Percentiles rank a stretch among this genome's conserved stretches.
phyloP scores from a whole-genome alignment of 2,888 invertebrate genomes.

The Crocallis elinguaria region DNA sequence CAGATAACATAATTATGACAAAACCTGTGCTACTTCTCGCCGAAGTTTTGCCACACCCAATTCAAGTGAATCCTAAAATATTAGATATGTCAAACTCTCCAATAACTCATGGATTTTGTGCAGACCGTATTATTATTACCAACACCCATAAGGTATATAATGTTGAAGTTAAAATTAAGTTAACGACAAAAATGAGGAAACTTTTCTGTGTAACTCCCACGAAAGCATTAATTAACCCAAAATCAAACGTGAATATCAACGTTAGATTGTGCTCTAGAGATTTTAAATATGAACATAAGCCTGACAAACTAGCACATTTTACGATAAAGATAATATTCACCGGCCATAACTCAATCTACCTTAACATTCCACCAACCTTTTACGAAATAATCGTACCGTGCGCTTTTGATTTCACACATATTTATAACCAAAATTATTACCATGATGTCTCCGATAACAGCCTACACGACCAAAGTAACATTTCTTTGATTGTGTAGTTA shows the following conservation, averaged over 20 bases:
- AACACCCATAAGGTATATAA: conserved; percentile 60
- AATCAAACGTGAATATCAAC: conserved; percentile 46
- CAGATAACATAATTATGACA: conserved; percentile 45
- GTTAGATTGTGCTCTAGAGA: conserved; percentile 58
- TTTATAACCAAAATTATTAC: conserved; percentile 55
- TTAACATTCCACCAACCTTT: conserved; percentile 62
- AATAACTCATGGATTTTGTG: conserved; percentile 58
- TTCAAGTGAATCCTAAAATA: conserved; percentile 59
- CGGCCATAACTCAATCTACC: conserved; percentile 56
- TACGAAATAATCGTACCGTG: conserved; percentile 71
- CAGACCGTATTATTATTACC: conserved; percentile 55
- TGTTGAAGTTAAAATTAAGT: conserved; percentile 58
- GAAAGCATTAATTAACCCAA: conserved; percentile 49
- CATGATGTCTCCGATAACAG: conserved; percentile 20
- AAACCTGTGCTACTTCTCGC: conserved; percentile 61
- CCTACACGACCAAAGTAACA: conserved; percentile 3
- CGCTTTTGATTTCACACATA: conserved; percentile 51
- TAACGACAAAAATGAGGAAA: conserved; percentile 64
- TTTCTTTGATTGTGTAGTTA: neutral
- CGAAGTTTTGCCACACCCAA: conserved; percentile 65
- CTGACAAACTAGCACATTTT: conserved; percentile 60
- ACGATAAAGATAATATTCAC: conserved; percentile 63
- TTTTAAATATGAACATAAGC: conserved; percentile 26
- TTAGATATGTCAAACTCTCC: conserved; percentile 66
- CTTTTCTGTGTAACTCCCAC: conserved; percentile 62